Evolutionary conservation across 2,888 invertebrate genomes (phyloP).

Genomic region (Hanleya hanleyi): DNA sequence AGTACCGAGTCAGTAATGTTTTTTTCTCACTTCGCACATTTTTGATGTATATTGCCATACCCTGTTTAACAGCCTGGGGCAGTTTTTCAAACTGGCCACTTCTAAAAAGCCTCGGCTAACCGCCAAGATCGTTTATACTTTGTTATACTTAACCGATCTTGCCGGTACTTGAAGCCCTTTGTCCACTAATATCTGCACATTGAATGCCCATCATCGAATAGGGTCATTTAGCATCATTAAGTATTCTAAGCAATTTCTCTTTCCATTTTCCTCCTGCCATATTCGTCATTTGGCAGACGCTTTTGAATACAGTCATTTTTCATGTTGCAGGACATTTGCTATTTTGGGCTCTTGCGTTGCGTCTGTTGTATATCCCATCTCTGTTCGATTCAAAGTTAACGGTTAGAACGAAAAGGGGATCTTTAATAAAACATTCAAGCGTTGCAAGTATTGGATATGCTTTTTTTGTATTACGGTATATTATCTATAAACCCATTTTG

Average conservation of each 20-base stretch:
- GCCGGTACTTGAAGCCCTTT: not conserved
- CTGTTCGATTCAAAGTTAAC: no score
- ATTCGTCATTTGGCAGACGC: not conserved
- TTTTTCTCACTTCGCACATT: not conserved
- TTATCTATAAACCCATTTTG: no score
- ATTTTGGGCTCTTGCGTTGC: no score
- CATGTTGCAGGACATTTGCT: no score
- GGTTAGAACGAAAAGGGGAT: no score
- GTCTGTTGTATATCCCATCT: no score
- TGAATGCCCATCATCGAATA: not conserved
- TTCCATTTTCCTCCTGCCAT: not conserved
- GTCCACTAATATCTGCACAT: not conserved
- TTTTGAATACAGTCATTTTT: no score
- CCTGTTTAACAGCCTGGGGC: not conserved
- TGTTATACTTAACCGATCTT: conserved; percentile 2
- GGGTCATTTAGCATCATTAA: conserved; percentile 8
- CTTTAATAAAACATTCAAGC: no score
- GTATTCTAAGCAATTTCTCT: not conserved
- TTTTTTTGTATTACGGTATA: no score
- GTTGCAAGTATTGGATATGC: no score
- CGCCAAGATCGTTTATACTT: not conserved
- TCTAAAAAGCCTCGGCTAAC: not conserved
- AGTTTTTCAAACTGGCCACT: not conserved
- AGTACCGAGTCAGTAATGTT: no score
- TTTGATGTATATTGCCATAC: not conserved